Conservation (phyloP, 2,888 invertebrate genomes). For the Lasius platythorax region DNA sequence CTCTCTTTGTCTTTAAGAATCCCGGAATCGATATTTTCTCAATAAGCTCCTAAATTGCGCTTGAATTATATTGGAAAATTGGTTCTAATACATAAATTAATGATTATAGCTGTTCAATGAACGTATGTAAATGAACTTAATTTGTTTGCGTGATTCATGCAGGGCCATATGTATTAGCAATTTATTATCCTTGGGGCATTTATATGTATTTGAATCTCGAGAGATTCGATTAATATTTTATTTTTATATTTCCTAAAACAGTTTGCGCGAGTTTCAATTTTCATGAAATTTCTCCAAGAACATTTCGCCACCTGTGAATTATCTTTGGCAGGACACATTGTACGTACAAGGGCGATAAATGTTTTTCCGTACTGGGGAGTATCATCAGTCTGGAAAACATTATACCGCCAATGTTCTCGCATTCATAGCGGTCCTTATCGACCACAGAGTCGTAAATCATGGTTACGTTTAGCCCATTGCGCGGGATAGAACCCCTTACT, state of each 20-base stretch:
- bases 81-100: not conserved
- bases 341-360: conserved; percentile 41
- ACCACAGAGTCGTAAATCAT: conserved; percentile 76
- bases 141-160: not conserved
- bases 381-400: conserved; percentile 48
- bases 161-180: not conserved
- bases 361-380: conserved; percentile 39
- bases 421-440: conserved; percentile 71
- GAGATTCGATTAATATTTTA: not conserved
- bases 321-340: not conserved
- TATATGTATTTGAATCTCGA: not conserved
- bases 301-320: not conserved
- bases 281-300: not conserved
- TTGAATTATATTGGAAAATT: conserved; percentile 8
- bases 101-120: not conserved
- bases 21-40: not conserved
- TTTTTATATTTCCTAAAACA: not conserved
- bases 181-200: not conserved
- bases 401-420: conserved; percentile 68
- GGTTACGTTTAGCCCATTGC: conserved; percentile 70
- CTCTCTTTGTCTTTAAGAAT: not conserved
- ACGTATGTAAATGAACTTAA: not conserved
- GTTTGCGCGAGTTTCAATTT: not conserved
- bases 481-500: conserved; percentile 62
- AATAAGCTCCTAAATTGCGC: not conserved